phyloP scores from a whole-genome alignment of 1,140 invertebrate species.

The Tetramorium parvispinum region DNA sequence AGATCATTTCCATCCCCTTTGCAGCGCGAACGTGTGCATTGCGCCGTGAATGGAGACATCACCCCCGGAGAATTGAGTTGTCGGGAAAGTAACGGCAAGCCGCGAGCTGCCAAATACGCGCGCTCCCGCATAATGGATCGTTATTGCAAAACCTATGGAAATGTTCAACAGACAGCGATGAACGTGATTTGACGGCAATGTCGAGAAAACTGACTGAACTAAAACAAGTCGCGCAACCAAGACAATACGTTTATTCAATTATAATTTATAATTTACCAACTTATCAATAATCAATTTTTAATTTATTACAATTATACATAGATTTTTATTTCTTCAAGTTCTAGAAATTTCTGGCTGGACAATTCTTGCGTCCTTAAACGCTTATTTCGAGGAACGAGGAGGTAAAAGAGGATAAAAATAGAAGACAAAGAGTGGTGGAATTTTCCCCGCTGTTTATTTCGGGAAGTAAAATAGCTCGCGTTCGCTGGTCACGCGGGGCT shows the following conservation, averaged over 20 bases:
- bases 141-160: neutral
- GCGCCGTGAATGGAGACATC: constrained; percentile 19
- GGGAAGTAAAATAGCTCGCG: neutral
- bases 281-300: too few species aligned
- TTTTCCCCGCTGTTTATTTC: neutral
- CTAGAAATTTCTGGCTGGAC: neutral
- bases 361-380: neutral
- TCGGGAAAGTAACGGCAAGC: neutral
- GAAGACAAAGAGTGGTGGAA: neutral
- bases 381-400: neutral
- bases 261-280: too few species aligned
- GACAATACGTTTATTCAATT: neutral
- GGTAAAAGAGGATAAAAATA: neutral
- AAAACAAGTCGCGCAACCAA: neutral
- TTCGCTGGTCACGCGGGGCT: constrained; percentile 9
- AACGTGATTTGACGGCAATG: neutral
- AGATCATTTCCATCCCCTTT: constrained; percentile 36
- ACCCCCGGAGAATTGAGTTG: constrained; percentile 8
- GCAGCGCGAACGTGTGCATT: neutral
- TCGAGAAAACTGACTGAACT: neutral
- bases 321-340: neutral
- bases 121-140: neutral
- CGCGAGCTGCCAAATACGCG: neutral
- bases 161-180: neutral
- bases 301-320: neutral